Evolutionary conservation across 2,113 vertebrate genomes (phyloP).

Genomic region (Catharus minimus): DNA sequence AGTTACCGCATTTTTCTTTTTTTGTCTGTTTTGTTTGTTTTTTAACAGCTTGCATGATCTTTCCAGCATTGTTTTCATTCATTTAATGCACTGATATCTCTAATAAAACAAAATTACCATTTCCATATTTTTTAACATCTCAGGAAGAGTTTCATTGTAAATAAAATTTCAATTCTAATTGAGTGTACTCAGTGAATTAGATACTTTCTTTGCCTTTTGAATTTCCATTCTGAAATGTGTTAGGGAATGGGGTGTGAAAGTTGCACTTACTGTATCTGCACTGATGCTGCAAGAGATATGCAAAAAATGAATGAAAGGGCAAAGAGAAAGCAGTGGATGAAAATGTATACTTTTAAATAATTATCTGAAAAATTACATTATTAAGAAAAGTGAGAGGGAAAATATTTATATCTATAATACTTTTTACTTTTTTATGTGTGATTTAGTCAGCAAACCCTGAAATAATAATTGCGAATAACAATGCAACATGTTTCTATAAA

Average conservation of each 20-base stretch:
- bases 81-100: background rate
- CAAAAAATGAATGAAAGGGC: background rate
- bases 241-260: background rate
- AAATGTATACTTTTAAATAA: background rate
- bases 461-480: background rate
- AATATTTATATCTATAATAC: background rate
- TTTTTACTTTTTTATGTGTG: background rate
- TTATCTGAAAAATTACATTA: background rate
- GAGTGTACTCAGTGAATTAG: background rate
- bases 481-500: background rate
- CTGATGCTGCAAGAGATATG: background rate
- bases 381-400: background rate
- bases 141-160: background rate
- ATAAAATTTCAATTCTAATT: background rate
- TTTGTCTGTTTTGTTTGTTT: background rate
- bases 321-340: background rate
- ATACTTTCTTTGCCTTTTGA: background rate
- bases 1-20: background rate
- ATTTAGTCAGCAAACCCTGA: background rate
- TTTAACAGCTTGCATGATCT: background rate
- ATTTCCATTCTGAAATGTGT: background rate
- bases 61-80: background rate
- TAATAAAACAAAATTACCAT: background rate
- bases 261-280: background rate
- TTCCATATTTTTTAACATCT: background rate